phyloP scores from a whole-genome alignment of 2,113 vertebrate species.

The Zonotrichia leucophrys region DNA sequence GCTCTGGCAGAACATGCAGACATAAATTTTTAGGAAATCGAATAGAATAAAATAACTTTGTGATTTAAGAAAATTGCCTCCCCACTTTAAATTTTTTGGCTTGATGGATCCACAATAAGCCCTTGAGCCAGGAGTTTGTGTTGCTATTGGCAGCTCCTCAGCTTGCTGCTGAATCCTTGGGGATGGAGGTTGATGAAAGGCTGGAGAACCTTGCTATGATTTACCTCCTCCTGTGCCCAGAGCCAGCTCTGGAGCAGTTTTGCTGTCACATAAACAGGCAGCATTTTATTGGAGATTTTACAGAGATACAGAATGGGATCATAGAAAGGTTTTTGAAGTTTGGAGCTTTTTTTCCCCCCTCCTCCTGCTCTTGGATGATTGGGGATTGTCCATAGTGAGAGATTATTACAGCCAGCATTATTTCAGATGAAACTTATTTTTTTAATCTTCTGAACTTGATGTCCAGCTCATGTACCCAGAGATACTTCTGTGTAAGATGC shows the following conservation, averaged over 20 bases:
- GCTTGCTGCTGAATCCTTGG: not conserved
- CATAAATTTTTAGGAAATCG: not conserved
- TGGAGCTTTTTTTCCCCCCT: fast-evolving
- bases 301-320: not conserved
- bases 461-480: not conserved
- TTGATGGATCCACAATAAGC: not conserved
- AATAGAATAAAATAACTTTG: not conserved
- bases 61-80: not conserved
- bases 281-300: not conserved
- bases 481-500: not conserved
- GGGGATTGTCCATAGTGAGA: not conserved
- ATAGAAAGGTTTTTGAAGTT: not conserved
- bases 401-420: not conserved
- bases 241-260: not conserved
- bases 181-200: not conserved
- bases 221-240: not conserved
- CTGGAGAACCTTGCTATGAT: not conserved
- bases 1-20: not conserved
- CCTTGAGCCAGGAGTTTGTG: not conserved
- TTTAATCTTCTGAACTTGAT: not conserved
- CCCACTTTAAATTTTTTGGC: not conserved
- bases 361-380: not conserved
- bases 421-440: not conserved
- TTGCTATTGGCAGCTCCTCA: not conserved
- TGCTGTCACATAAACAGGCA: not conserved